phyloP scores from a whole-genome alignment of 2,888 invertebrate species.

The Lasioglossum oenotherae region DNA sequence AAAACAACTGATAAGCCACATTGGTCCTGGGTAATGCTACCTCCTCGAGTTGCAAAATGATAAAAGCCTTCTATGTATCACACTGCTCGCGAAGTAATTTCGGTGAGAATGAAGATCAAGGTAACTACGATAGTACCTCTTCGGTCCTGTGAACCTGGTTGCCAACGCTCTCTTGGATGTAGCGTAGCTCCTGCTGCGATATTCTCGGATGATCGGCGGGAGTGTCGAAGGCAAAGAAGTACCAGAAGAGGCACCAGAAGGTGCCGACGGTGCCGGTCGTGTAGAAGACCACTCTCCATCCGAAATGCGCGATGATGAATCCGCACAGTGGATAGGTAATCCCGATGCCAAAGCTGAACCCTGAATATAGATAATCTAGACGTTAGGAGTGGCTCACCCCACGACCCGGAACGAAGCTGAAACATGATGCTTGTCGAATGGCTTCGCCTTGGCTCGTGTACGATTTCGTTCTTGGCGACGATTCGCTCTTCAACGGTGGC shows the following conservation, averaged over 20 bases:
- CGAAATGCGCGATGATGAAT: conserved; percentile 88
- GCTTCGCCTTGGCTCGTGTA: conserved; percentile 68
- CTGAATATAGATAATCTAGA: conserved; percentile 85
- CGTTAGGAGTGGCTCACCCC: conserved; percentile 83
- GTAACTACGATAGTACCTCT: conserved; percentile 75
- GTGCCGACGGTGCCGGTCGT: conserved; percentile 88
- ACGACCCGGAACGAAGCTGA: conserved; percentile 81
- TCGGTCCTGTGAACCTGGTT: conserved; percentile 85
- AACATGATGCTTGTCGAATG: conserved; percentile 80
- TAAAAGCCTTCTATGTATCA: background rate
- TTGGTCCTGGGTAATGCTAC: too few species aligned
- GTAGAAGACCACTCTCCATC: conserved; percentile 90
- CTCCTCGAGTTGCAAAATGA: background rate
- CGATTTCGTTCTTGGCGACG: conserved; percentile 68
- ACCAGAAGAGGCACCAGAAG: conserved; percentile 89
- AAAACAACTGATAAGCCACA: background rate
- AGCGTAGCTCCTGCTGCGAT: conserved; percentile 87
- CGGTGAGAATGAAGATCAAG: background rate
- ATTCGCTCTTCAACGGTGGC: conserved; percentile 63
- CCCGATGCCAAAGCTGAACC: conserved; percentile 91
- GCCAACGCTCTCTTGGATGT: conserved; percentile 88
- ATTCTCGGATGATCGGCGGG: conserved; percentile 89
- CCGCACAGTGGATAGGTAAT: conserved; percentile 90
- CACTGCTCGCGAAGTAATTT: background rate
- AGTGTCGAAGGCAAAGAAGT: conserved; percentile 88